Evolutionary conservation across 2,888 invertebrate species (phyloP).

Genomic region (Epinotia bilunana): DNA sequence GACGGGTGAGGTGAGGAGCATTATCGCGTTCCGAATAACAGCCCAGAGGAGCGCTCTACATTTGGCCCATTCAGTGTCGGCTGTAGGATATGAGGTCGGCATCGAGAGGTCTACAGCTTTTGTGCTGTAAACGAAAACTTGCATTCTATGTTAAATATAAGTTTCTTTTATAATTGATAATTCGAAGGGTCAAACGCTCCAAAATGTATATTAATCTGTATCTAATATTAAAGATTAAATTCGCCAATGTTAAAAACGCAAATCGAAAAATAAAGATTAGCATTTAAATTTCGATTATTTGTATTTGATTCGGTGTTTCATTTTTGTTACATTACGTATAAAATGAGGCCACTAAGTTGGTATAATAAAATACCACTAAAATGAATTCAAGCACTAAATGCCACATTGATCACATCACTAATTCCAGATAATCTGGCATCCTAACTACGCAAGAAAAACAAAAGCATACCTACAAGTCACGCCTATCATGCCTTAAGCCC

Average conservation of each 20-base stretch:
- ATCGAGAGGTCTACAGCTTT: too few species aligned
- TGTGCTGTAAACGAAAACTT: neutral
- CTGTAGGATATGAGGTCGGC: too few species aligned
- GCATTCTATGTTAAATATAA: neutral
- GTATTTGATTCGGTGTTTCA: neutral
- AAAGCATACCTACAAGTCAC: slow-evolving; percentile 65
- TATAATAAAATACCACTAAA: slow-evolving; percentile 2
- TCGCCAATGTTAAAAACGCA: neutral
- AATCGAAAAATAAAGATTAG: neutral
- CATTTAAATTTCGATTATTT: neutral
- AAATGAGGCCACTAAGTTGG: neutral
- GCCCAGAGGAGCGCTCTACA: too few species aligned
- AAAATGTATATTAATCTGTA: too few species aligned
- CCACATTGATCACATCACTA: slow-evolving; percentile 46
- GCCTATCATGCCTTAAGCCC: slow-evolving; percentile 63
- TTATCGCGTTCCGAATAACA: too few species aligned
- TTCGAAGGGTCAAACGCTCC: neutral
- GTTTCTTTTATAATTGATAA: neutral
- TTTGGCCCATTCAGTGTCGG: too few species aligned
- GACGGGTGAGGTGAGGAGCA: too few species aligned
- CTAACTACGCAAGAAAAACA: slow-evolving; percentile 47
- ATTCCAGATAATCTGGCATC: slow-evolving; percentile 38
- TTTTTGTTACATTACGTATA: neutral
- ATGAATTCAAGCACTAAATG: slow-evolving; percentile 41
- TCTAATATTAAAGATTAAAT: too few species aligned